These are phyloP conservation scores for Watsonalla cultraria DNA, from an alignment of 2,888 invertebrate species.

Conservation along the genomic window DNA sequence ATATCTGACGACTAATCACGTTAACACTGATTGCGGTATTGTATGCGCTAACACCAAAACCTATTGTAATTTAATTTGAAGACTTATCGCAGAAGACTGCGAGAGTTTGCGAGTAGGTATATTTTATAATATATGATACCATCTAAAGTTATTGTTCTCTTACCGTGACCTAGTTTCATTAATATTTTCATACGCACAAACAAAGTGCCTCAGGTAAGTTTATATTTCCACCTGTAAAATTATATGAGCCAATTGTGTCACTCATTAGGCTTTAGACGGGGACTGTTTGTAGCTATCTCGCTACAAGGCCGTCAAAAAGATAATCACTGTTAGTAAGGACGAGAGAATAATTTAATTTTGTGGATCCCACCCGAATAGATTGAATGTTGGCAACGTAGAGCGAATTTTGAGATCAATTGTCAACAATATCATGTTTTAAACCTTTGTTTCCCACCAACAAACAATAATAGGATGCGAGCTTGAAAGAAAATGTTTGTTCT, in stretches of 20 bases:
- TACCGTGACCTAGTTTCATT: not conserved
- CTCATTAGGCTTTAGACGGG: not conserved
- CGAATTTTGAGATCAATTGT: constrained; percentile 28
- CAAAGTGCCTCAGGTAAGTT: not conserved
- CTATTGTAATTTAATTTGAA: no score
- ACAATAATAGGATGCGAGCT: not conserved
- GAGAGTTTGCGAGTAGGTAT: no score
- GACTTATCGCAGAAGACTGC: no score
- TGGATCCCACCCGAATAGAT: constrained; percentile 20
- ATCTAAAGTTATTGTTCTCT: not conserved
- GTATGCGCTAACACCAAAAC: no score
- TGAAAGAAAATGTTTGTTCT: not conserved
- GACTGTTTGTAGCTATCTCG: not conserved
- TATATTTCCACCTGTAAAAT: not conserved
- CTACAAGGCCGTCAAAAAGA: constrained; percentile 11
- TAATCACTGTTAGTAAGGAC: constrained; percentile 19
- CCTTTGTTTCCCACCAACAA: not conserved
- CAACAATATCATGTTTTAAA: constrained; percentile 12
- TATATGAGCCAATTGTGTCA: not conserved
- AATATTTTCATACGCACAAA: not conserved
- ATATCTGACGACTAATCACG: no score
- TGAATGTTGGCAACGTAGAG: constrained; percentile 17
- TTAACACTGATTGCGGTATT: no score
- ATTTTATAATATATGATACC: no score
- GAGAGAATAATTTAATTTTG: constrained; percentile 33